Conservation (phyloP, 2,113 vertebrate species). For the Forbesichthys agassizii region DNA sequence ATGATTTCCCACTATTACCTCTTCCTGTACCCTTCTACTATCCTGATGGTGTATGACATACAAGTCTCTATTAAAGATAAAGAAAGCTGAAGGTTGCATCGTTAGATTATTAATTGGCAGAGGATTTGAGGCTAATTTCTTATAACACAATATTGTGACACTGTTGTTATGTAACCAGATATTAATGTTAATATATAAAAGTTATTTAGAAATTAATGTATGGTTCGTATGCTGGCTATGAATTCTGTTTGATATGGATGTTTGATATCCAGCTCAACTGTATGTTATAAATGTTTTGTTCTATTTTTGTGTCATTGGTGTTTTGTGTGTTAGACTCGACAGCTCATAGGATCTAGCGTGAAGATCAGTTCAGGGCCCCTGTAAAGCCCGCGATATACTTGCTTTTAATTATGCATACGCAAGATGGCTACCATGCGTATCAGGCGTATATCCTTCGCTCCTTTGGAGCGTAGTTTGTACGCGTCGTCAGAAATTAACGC, state of each 20-base stretch:
- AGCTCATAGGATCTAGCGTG: slow-evolving; percentile 36
- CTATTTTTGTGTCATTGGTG: slow-evolving; percentile 3
- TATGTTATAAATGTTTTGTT: background rate
- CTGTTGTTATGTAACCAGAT: slow-evolving; percentile 1
- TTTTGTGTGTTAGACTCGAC: slow-evolving; percentile 14
- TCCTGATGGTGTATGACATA: slow-evolving; percentile 14
- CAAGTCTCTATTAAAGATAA: slow-evolving; percentile 43
- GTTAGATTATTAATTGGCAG: slow-evolving; percentile 53
- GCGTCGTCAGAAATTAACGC: too few relatives aligned
- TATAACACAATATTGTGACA: slow-evolving; percentile 25
- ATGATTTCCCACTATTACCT: slow-evolving; percentile 16
- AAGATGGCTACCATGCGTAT: too few relatives aligned
- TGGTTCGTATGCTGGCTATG: background rate
- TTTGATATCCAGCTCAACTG: background rate
- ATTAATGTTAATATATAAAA: background rate
- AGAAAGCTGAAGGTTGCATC: slow-evolving; percentile 24
- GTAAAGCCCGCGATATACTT: too few relatives aligned
- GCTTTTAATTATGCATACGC: too few relatives aligned
- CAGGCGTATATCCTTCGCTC: too few relatives aligned
- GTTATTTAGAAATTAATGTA: slow-evolving; percentile 10
- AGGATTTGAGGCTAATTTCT: slow-evolving; percentile 24
- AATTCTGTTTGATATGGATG: background rate
- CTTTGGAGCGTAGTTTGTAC: too few relatives aligned
- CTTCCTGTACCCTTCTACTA: slow-evolving; percentile 11
- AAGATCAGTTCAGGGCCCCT: slow-evolving; percentile 5